A percentile compares a stretch with the other conserved stretches of the same genome.
Conservation (phyloP, 2,888 invertebrate species). For the Dascillus cervinus region DNA sequence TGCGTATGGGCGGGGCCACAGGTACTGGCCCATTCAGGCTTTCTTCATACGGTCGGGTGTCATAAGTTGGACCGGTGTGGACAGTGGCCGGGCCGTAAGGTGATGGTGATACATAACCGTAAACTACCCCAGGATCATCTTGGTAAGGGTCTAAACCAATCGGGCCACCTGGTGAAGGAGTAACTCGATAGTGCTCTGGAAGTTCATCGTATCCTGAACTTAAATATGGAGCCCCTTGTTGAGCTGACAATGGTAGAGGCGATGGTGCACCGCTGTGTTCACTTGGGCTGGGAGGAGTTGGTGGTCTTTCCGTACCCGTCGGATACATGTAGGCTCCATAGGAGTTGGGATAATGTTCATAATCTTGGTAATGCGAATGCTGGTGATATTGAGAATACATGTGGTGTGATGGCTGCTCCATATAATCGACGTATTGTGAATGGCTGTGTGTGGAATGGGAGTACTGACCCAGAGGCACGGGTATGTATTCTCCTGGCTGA, state of each 20-base stretch:
- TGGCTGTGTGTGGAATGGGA: slow-evolving; percentile 32
- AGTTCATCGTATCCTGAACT: slow-evolving; percentile 62
- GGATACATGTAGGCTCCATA: slow-evolving; percentile 45
- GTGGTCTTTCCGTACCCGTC: slow-evolving; percentile 41
- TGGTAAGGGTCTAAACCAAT: slow-evolving; percentile 55
- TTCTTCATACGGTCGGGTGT: slow-evolving; percentile 47
- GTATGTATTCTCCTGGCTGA: slow-evolving; percentile 47
- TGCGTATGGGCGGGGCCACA: slow-evolving; percentile 48
- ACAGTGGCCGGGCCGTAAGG: slow-evolving; percentile 49
- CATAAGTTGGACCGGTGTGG: slow-evolving; percentile 41
- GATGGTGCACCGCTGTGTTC: slow-evolving; percentile 51
- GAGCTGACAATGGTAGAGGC: slow-evolving; percentile 42
- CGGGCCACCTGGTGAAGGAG: slow-evolving; percentile 55
- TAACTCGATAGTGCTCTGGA: slow-evolving; percentile 53
- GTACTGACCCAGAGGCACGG: slow-evolving; percentile 44
- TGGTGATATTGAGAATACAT: slow-evolving; percentile 46
- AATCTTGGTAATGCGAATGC: slow-evolving; percentile 50
- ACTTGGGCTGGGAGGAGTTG: slow-evolving; percentile 50
- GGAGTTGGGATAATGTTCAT: slow-evolving; percentile 48
- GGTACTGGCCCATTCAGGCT: slow-evolving; percentile 45
- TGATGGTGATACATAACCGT: slow-evolving; percentile 58
- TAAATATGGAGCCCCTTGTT: slow-evolving; percentile 46
- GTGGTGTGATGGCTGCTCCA: slow-evolving; percentile 41
- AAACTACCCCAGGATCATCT: slow-evolving; percentile 55
- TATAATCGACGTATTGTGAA: slow-evolving; percentile 45